Conservation (phyloP, 2,797 vertebrate species). For the Garrulus glandarius region DNA sequence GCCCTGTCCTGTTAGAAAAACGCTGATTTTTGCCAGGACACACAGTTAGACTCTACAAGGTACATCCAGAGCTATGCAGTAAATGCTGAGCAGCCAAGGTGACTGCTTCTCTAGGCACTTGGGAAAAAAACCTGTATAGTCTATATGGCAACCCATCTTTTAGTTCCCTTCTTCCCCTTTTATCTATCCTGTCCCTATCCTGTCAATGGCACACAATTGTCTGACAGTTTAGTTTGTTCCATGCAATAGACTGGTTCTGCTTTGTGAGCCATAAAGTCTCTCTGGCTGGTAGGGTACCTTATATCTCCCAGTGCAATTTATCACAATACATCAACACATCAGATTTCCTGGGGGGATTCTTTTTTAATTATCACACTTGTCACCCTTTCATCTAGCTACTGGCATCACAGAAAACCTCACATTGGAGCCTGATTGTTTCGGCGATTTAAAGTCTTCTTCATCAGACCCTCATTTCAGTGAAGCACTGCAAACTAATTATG, state of each 20-base stretch:
- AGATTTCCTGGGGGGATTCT: constrained; percentile 6
- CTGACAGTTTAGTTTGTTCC: background rate
- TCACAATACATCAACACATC: background rate
- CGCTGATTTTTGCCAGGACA: background rate
- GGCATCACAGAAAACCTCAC: background rate
- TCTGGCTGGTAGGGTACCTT: background rate
- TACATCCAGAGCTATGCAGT: background rate
- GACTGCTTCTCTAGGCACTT: background rate
- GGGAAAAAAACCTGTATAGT: background rate
- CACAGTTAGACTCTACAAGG: background rate
- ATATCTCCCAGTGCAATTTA: background rate
- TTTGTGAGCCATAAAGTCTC: background rate
- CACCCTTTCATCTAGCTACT: background rate
- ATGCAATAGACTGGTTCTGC: background rate
- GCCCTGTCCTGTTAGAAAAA: background rate
- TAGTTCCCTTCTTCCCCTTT: background rate
- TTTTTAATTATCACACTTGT: constrained; percentile 29
- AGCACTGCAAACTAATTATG: background rate
- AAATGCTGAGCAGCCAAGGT: background rate
- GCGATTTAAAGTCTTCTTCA: background rate
- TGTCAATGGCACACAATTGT: background rate
- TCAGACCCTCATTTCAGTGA: background rate
- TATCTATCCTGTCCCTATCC: background rate
- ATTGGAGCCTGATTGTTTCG: background rate
- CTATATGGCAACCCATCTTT: background rate